Evolutionary conservation across 1,140 invertebrate species (phyloP), one percentile per base, ranked within the genome.

Genomic region (Metopolophium dirhodum): DNA sequence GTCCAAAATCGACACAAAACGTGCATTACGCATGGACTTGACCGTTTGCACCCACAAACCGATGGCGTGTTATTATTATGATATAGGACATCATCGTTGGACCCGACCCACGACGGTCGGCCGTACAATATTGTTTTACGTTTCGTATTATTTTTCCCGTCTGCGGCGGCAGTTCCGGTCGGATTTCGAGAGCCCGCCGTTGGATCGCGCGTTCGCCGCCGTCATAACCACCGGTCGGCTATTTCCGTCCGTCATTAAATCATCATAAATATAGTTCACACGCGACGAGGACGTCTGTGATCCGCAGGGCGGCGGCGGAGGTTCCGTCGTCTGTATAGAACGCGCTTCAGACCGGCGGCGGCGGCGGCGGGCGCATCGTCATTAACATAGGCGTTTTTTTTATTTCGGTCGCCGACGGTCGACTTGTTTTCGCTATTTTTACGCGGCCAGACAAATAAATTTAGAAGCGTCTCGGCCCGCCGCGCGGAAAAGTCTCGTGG

Each of bases 221-320:
- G 14, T n/a, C 61, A 30, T 77, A n/a, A 77, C n/a, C 18, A n/a
- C 61, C 30, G 61, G 61, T 30, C 11, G 61, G n/a, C 83, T 85
- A 85, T 85, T 85, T 85, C 83, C 83, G 83, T 85, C 83, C 35
- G 37, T 85, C 22, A 85, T 85, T 41, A 85, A 85, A 85, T 83
- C 77, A 83, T 83, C 77, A 41, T 45, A 41, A 41, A 85, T 41
- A 85, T 26, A 85, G 83, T 41, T 85, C 83, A 85, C 83, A 85
- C 83, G 18, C 35, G 83, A 41, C 23, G 83, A 85, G 83, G 41
- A 85, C 83, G 83, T 85, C 83, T 85, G 83, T 26, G 83, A 83
- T 83, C 35, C 35, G 35, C 14, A 37, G n/a, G 8, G 77, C 35
- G 77, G 83, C 35, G 41, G 41, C 83, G 83, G 26, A 85, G 83